A percentile compares a stretch with the other conserved stretches of the same genome.
These are phyloP conservation scores for Aphelinus atriplicis DNA, from an alignment of 1,140 invertebrate species.

Conservation along the genomic window DNA sequence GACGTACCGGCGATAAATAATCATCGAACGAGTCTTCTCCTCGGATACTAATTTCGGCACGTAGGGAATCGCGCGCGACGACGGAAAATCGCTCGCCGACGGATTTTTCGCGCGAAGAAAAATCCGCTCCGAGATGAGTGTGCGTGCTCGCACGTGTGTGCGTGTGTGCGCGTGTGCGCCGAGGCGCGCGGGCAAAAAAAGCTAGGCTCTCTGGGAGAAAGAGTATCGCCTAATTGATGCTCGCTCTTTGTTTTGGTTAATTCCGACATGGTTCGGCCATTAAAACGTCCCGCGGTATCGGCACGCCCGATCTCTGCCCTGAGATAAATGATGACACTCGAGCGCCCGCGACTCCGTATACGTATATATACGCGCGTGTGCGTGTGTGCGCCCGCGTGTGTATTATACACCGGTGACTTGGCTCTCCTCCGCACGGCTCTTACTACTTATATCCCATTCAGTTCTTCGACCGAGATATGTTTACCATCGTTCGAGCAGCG, in stretches of 20 bases:
- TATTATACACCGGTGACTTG: too few relatives aligned
- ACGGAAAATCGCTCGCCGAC: not conserved
- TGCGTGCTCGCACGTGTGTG: not conserved
- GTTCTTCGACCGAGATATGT: too few relatives aligned
- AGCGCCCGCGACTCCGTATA: conserved; percentile 31
- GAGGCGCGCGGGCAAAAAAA: conserved; percentile 24
- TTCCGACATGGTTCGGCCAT: conserved; percentile 72
- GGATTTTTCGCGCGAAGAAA: conserved; percentile 6
- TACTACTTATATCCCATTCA: too few relatives aligned
- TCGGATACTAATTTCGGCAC: too few relatives aligned
- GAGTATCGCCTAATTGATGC: conserved; percentile 69
- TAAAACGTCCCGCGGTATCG: conserved; percentile 69
- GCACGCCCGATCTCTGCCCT: conserved; percentile 64
- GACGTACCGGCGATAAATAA: too few relatives aligned
- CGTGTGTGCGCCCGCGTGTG: too few relatives aligned
- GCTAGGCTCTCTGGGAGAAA: conserved; percentile 7
- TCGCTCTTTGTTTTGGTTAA: conserved; percentile 72
- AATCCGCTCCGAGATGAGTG: not conserved
- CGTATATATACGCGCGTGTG: conserved; percentile 23
- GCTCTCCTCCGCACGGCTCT: too few relatives aligned
- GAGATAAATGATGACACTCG: conserved; percentile 69
- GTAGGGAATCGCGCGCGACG: not conserved
- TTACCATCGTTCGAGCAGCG: too few relatives aligned
- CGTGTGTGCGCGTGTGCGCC: not conserved
- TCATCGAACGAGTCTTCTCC: too few relatives aligned